Conservation (phyloP, 2,797 vertebrate species). For the Chaetophractus vellerosus region DNA sequence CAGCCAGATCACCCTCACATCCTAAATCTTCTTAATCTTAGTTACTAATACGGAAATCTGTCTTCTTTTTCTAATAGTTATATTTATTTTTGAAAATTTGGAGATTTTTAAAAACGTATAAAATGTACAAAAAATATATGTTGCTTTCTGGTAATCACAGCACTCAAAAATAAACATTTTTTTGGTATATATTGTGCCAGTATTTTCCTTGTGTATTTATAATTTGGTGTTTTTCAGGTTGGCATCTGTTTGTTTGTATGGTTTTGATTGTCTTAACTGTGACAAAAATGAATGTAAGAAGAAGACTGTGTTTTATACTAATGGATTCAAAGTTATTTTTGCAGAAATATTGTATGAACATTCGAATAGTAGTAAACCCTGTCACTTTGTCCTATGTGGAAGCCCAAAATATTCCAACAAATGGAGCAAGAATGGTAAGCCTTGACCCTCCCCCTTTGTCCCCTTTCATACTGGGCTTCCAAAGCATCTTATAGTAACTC, state of each 20-base stretch:
- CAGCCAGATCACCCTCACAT: no score
- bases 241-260: not conserved
- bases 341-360: not conserved
- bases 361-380: not conserved
- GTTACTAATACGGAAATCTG: not conserved
- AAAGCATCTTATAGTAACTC: not conserved
- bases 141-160: not conserved
- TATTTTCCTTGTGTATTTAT: not conserved
- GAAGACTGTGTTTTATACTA: constrained; percentile 1
- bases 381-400: not conserved
- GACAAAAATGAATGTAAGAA: not conserved
- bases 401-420: not conserved
- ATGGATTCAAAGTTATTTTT: not conserved
- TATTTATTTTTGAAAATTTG: not conserved
- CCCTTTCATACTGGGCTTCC: not conserved
- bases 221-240: not conserved
- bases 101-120: not conserved
- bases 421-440: not conserved
- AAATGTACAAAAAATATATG: not conserved
- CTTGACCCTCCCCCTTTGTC: not conserved
- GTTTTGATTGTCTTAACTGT: not conserved
- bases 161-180: not conserved
- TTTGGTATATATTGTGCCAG: not conserved
- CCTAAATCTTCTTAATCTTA: not conserved
- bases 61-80: not conserved